A percentile compares a stretch with the other conserved stretches of the same genome.
Evolutionary conservation across 1,140 invertebrate species (phyloP).

Genomic region (Leptinotarsa lineolata): DNA sequence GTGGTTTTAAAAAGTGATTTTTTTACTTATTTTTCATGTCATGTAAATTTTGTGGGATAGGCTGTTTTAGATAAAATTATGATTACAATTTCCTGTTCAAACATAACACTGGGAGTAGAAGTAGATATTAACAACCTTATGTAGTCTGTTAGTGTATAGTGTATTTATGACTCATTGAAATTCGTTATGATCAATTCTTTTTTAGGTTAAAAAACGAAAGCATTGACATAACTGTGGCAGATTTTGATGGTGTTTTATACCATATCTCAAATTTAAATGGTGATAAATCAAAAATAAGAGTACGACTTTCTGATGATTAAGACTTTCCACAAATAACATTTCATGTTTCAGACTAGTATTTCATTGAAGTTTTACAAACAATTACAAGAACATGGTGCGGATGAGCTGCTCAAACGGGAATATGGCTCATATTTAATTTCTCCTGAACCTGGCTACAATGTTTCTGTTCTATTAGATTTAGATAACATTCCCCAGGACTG

Average conservation of each 20-base stretch:
- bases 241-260: slow-evolving; percentile 99
- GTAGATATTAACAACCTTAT: too few relatives aligned
- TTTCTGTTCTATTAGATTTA: slow-evolving; percentile 91
- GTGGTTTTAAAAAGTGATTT: slow-evolving; percentile 54
- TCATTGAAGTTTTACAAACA: slow-evolving; percentile 98
- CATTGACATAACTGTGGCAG: slow-evolving; percentile 90
- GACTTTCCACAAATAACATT: neutral
- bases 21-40: slow-evolving; percentile 9
- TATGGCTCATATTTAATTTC: slow-evolving; percentile 83
- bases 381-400: slow-evolving; percentile 96
- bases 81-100: slow-evolving; percentile 25
- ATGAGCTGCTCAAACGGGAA: slow-evolving; percentile 91
- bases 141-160: neutral
- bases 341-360: slow-evolving; percentile 86
- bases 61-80: slow-evolving; percentile 9
- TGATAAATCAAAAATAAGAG: slow-evolving; percentile 96
- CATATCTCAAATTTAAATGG: slow-evolving; percentile 96
- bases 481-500: slow-evolving; percentile 90
- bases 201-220: slow-evolving; percentile 92
- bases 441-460: slow-evolving; percentile 92
- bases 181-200: slow-evolving; percentile 39
- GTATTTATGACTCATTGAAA: slow-evolving; percentile 25
- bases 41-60: slow-evolving; percentile 11
- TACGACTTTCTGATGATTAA: slow-evolving; percentile 54
- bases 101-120: neutral